phyloP scores from a whole-genome alignment of 2,113 vertebrate species.

The Dolichallabes microphthalmus region DNA sequence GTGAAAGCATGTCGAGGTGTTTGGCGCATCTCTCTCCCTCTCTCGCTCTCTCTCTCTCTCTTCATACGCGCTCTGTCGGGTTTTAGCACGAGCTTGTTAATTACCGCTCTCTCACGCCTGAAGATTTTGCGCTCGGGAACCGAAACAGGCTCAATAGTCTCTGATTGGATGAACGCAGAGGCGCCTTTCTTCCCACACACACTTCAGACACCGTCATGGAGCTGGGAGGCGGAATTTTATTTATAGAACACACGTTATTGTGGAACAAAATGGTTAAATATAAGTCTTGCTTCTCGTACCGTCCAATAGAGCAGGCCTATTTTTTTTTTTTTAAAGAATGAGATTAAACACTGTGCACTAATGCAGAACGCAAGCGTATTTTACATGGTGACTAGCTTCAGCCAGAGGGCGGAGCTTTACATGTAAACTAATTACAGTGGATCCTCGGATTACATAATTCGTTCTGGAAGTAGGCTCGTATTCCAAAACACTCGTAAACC shows the following conservation, averaged over 20 bases:
- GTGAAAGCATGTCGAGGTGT: not conserved
- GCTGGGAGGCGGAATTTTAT: slow-evolving; percentile 11
- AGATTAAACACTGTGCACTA: not conserved
- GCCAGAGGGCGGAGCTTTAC: not conserved
- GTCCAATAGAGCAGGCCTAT: not conserved
- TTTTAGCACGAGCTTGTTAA: slow-evolving; percentile 47
- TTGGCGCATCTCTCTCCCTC: not conserved
- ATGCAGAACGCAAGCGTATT: not conserved
- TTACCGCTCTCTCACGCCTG: slow-evolving; percentile 47
- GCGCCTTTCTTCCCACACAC: slow-evolving; percentile 36
- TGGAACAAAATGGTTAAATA: not conserved
- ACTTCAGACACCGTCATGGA: slow-evolving; percentile 26
- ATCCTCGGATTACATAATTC: too few relatives aligned
- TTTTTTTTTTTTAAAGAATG: not conserved
- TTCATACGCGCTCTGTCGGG: slow-evolving; percentile 48
- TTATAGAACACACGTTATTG: slow-evolving; percentile 11
- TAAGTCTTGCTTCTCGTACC: not conserved
- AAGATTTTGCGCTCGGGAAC: slow-evolving; percentile 43
- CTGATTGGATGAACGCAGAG: slow-evolving; percentile 39
- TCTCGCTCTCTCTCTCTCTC: slow-evolving; percentile 8
- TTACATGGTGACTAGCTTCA: not conserved
- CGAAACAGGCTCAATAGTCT: slow-evolving; percentile 35
- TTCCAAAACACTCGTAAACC: too few relatives aligned
- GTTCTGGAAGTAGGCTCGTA: too few relatives aligned
- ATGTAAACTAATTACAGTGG: too few relatives aligned